These are phyloP conservation scores for Sebastiscus albofasciatus DNA, from an alignment of 2,797 vertebrate genomes.

Conservation along the genomic window DNA sequence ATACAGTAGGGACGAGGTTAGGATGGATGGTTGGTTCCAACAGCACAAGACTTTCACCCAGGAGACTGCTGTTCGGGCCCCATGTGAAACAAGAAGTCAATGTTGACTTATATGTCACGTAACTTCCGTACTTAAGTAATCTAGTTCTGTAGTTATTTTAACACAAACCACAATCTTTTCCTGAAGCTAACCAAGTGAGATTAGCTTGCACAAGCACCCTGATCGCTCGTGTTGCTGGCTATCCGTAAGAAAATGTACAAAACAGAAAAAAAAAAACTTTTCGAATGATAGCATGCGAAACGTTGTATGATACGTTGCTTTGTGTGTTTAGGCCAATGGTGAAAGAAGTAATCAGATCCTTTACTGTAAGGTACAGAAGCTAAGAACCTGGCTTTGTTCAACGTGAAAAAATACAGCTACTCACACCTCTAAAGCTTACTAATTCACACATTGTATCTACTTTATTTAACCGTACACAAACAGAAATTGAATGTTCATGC, in stretches of 20 bases:
- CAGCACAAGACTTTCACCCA: background rate
- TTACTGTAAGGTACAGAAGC: too few relatives aligned
- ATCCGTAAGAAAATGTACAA: too few relatives aligned
- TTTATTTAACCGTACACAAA: background rate
- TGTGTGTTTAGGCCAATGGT: too few relatives aligned
- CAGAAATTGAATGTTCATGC: background rate
- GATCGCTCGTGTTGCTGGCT: too few relatives aligned
- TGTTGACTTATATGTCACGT: background rate
- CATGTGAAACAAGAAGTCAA: background rate
- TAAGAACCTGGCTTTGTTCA: background rate
- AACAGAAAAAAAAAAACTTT: too few relatives aligned
- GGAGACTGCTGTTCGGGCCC: background rate
- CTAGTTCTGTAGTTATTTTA: background rate
- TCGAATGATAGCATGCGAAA: too few relatives aligned
- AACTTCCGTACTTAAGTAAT: background rate
- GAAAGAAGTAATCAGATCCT: too few relatives aligned
- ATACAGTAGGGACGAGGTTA: background rate
- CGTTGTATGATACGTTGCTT: too few relatives aligned
- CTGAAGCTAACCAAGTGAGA: too few relatives aligned
- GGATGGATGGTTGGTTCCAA: background rate
- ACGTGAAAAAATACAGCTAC: background rate
- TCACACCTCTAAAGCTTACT: background rate
- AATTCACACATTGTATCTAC: background rate
- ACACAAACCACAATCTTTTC: background rate
- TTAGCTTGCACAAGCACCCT: background rate